phyloP scores from a whole-genome alignment of 2,888 invertebrate species.

The Imbricaverruca yamaguchii region DNA sequence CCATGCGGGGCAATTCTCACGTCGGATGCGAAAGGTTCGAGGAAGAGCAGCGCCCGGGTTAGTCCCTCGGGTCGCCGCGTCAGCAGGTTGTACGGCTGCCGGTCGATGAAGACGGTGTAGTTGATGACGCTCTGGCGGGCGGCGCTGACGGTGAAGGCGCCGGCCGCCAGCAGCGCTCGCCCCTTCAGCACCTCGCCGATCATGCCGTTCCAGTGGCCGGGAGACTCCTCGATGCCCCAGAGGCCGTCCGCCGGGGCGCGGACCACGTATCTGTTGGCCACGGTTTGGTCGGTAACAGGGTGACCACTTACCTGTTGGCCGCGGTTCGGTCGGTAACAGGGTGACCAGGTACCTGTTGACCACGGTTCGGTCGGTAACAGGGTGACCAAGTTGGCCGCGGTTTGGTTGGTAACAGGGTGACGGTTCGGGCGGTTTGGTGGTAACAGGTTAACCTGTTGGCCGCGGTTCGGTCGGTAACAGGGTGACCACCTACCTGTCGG shows the following conservation, averaged over 20 bases:
- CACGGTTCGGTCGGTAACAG: too few relatives aligned
- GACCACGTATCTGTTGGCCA: slow-evolving; percentile 34
- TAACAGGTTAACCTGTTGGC: too few relatives aligned
- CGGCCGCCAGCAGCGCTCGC: slow-evolving; percentile 51
- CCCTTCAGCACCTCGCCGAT: slow-evolving; percentile 45
- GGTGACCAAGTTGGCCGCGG: too few relatives aligned
- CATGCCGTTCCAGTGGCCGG: slow-evolving; percentile 42
- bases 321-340: too few relatives aligned
- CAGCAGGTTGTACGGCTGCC: slow-evolving; percentile 70
- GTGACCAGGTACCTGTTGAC: too few relatives aligned
- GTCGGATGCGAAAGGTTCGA: slow-evolving; percentile 62
- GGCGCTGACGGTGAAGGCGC: slow-evolving; percentile 52
- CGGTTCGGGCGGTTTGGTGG: too few relatives aligned
- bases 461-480: too few relatives aligned
- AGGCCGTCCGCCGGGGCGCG: slow-evolving; percentile 36
- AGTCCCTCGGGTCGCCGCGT: slow-evolving; percentile 69
- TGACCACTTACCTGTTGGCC: too few relatives aligned
- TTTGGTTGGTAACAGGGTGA: too few relatives aligned
- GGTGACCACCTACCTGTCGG: too few relatives aligned
- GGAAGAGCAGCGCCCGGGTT: slow-evolving; percentile 71
- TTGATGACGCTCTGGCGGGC: slow-evolving; percentile 52
- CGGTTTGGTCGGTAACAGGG: too few relatives aligned
- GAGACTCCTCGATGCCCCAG: slow-evolving; percentile 35
- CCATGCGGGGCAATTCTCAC: slow-evolving; percentile 38
- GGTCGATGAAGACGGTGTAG: slow-evolving; percentile 68